Percentiles rank a stretch among this genome's conserved stretches.
Conservation (phyloP, 2,797 vertebrate species). For the Botia almorhae region DNA sequence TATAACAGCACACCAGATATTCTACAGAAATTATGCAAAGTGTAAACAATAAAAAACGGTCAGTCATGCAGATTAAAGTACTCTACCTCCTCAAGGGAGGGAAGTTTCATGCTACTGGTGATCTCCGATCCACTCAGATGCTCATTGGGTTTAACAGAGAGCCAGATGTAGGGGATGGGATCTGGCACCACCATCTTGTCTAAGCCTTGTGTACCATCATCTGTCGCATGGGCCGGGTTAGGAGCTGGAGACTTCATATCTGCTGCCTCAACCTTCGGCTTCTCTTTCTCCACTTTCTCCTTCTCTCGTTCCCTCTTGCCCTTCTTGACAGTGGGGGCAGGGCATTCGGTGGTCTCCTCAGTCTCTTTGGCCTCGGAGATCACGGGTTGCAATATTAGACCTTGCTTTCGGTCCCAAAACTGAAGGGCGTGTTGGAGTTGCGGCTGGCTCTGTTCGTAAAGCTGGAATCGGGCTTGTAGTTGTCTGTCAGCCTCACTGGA, state of each 20-base stretch:
- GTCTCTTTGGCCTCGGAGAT: slow-evolving; percentile 61
- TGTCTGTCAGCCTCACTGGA: slow-evolving; percentile 64
- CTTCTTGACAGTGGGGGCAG: slow-evolving; percentile 71
- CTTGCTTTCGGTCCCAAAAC: slow-evolving; percentile 83
- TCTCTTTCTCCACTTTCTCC: slow-evolving; percentile 72
- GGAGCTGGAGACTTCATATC: slow-evolving; percentile 64
- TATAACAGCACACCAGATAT: background rate
- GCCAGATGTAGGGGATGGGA: slow-evolving; percentile 77
- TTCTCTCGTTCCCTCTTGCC: slow-evolving; percentile 74
- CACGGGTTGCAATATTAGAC: slow-evolving; percentile 64
- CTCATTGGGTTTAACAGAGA: slow-evolving; percentile 69
- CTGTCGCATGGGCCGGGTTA: slow-evolving; percentile 42
- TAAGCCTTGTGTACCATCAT: slow-evolving; percentile 36
- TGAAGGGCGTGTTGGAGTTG: slow-evolving; percentile 74
- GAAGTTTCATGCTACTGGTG: slow-evolving; percentile 71
- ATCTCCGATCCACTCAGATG: slow-evolving; percentile 64
- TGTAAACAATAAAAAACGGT: background rate
- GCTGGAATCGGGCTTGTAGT: slow-evolving; percentile 74
- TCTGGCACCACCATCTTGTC: slow-evolving; percentile 59
- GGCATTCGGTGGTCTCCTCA: slow-evolving; percentile 67
- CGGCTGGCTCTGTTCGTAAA: slow-evolving; percentile 76
- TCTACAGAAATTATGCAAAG: too few relatives aligned
- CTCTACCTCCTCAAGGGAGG: slow-evolving; percentile 76
- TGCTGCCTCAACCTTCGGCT: slow-evolving; percentile 57
- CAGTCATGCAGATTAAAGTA: background rate